These are phyloP conservation scores for Saxicola maurus DNA, from an alignment of 2,797 vertebrate genomes.

Conservation along the genomic window DNA sequence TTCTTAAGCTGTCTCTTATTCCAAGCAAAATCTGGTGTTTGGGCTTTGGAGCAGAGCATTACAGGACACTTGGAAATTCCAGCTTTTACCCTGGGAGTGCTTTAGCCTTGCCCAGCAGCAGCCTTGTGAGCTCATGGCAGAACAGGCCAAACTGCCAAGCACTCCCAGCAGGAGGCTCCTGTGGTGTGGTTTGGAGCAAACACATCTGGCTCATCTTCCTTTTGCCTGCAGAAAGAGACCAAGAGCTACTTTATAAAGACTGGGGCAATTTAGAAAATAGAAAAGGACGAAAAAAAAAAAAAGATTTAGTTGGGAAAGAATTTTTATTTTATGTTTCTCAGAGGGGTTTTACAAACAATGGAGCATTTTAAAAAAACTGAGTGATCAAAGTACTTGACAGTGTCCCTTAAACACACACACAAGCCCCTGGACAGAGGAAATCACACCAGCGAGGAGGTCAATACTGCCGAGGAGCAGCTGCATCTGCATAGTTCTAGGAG, in stretches of 20 bases:
- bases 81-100: background rate
- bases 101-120: background rate
- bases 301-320: constrained; percentile 46
- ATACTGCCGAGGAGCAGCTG: constrained; percentile 42
- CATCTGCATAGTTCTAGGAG: constrained; percentile 62
- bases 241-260: background rate
- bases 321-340: constrained; percentile 59
- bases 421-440: constrained; percentile 42
- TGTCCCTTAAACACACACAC: constrained; percentile 57
- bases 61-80: background rate
- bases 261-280: background rate
- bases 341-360: constrained; percentile 64
- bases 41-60: background rate
- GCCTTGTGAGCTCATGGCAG: rapidly evolving
- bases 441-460: constrained; percentile 56
- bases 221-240: rapidly evolving
- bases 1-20: background rate
- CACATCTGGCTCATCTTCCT: background rate
- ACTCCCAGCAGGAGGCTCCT: background rate
- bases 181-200: background rate
- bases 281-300: background rate
- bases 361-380: constrained; percentile 52
- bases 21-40: background rate
- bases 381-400: constrained; percentile 63
- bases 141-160: rapidly evolving